Conservation (phyloP, 2,797 vertebrate genomes). For the Anisognathus igniventris region DNA sequence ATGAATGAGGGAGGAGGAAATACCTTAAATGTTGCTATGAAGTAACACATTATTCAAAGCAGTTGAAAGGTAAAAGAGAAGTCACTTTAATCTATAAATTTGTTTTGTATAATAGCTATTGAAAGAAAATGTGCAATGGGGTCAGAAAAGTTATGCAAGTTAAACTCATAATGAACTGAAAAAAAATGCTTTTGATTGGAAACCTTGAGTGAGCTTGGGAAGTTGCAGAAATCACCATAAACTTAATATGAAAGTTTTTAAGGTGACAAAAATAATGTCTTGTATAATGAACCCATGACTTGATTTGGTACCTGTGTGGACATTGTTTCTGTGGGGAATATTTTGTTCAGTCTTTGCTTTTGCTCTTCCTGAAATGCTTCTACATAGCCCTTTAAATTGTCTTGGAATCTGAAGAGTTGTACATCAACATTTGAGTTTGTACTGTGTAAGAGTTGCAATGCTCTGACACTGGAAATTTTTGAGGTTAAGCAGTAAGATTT, state of each 20-base stretch:
- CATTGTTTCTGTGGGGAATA: neutral
- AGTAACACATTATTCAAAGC: neutral
- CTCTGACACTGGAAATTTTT: neutral
- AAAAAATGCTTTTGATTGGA: neutral
- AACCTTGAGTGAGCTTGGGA: neutral
- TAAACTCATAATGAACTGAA: neutral
- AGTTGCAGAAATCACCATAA: neutral
- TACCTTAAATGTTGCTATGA: neutral
- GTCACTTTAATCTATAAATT: neutral
- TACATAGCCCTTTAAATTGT: neutral
- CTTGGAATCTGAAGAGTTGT: neutral
- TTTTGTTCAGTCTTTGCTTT: neutral
- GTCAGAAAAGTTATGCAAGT: neutral
- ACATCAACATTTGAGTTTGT: neutral
- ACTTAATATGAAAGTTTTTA: neutral
- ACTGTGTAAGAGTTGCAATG: neutral
- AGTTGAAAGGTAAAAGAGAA: neutral
- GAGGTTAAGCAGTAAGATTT: neutral
- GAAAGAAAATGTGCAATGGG: neutral
- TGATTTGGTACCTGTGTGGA: neutral
- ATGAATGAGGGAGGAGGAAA: neutral
- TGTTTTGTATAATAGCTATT: neutral
- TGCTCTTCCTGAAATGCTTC: neutral
- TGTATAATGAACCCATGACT: neutral
- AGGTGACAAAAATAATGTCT: neutral